Base-by-base conservation (phyloP, 37 sponge, comb jelly and placozoan species). In the Lycopodina hypogea region DNA sequence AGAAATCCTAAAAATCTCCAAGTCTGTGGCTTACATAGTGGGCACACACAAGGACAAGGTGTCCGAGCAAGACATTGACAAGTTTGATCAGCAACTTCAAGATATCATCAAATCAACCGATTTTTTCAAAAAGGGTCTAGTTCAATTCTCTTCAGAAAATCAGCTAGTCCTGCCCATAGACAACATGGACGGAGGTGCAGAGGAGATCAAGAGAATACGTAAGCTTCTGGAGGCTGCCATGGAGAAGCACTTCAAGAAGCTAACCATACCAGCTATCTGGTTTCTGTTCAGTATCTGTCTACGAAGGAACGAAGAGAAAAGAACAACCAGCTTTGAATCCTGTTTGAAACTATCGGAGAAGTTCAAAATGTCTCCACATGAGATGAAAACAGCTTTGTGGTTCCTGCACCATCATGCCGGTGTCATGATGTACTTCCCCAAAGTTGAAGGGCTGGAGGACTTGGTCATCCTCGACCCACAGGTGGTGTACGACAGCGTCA, bases 391-490 rank as follows among this genome's bases (percentile, higher is more conserved):
- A n/a, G 61, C 62, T 2, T 21, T 76, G 62, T 58, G 62, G 76
- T 76, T 23, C 26, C 62, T 76, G 38, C 76, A 76, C 76, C 76
- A 76, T 26, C 41, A 38, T 26, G 62, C 53, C 12, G 76, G 76
- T 19, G 8, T 58, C 23, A 33, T 76, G 24, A 60, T 76, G 76
- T 60, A 76, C 76, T 76, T 40, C 42, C 62, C 60, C 11, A n/a
- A 35, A 14, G 42, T 76, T 38, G 42, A 40, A 4, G 62, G 3
- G 40, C 26, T 76, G 23, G 17, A 73, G 56, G 62, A 76, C 34
- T 22, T 60, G 6, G 62, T 76, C n/a, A 76, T 76, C 21, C 11
- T 33, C 56, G 62, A 76, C n/a, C 26, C 42, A 76, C 76, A 76
- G 34, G 36, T 76, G 1, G 28, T 76, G 17, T 76, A 52, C 21